These are phyloP conservation scores for Dryas iulia DNA, from an alignment of 1,140 invertebrate genomes.

Conservation along the genomic window DNA sequence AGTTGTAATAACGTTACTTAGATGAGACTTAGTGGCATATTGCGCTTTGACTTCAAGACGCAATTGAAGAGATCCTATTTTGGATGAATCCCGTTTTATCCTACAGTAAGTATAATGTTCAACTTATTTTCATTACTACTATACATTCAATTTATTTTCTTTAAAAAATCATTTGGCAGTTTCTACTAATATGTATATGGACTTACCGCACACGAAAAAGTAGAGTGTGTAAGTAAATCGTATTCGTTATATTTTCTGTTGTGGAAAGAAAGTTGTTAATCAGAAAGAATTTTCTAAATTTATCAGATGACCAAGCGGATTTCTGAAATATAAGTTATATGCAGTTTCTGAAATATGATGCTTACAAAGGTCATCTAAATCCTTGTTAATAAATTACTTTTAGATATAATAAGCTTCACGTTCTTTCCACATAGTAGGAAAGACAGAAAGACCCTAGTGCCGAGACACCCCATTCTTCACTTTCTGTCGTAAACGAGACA, in stretches of 20 bases:
- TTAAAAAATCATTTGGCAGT: no score
- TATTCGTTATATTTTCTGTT: conserved; percentile 43
- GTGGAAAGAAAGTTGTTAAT: conserved; percentile 44
- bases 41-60: conserved; percentile 38
- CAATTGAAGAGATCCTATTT: conserved; percentile 38
- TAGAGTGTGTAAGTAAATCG: conserved; percentile 47
- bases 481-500: no score
- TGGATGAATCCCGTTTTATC: conserved; percentile 26
- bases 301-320: conserved; percentile 46
- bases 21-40: conserved; percentile 40
- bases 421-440: no score
- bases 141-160: no score
- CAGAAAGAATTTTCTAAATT: conserved; percentile 56
- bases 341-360: not conserved
- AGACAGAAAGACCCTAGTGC: no score
- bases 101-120: no score
- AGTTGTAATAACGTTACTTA: conserved; percentile 31
- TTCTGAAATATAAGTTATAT: conserved; percentile 42
- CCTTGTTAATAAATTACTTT: no score
- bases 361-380: no score
- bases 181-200: no score
- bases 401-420: no score
- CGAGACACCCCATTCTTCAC: no score
- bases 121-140: no score
- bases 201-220: conserved; percentile 47